Conservation (phyloP, 2,797 vertebrate genomes). For the Sciaenops ocellatus region DNA sequence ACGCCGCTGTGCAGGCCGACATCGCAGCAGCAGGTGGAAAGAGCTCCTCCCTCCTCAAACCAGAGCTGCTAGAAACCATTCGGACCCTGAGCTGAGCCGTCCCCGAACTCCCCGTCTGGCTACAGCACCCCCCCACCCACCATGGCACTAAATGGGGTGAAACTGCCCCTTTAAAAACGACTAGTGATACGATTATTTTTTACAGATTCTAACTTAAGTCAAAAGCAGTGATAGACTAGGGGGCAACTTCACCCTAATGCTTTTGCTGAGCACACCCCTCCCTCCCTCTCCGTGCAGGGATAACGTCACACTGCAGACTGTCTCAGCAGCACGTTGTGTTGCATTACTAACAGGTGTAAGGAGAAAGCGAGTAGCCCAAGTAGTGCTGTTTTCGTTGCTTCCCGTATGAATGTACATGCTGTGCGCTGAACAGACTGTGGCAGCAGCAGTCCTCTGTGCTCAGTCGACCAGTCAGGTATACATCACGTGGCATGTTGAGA, state of each 20-base stretch:
- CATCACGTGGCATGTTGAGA: conserved; percentile 38
- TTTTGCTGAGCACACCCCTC: conserved; percentile 37
- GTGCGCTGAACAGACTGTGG: conserved; percentile 28
- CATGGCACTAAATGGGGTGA: conserved; percentile 30
- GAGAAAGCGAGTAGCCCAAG: neutral
- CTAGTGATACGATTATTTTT: conserved; percentile 50
- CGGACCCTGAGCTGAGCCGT: conserved; percentile 86
- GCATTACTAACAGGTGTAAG: conserved; percentile 15
- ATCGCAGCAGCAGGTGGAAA: conserved; percentile 85
- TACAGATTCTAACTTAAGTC: conserved; percentile 47
- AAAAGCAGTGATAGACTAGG: conserved; percentile 32
- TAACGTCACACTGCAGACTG: conserved; percentile 17
- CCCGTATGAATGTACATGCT: conserved; percentile 44
- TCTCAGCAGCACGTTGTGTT: conserved; percentile 41
- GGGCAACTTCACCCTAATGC: conserved; percentile 27
- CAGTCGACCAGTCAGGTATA: conserved; percentile 14
- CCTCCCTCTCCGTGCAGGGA: conserved; percentile 22
- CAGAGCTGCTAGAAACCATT: conserved; percentile 84
- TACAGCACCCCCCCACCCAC: neutral
- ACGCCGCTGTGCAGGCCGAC: conserved; percentile 89
- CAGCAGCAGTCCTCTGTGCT: conserved; percentile 12
- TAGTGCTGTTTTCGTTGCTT: conserved; percentile 25
- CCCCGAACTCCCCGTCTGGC: conserved; percentile 32
- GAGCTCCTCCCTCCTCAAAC: conserved; percentile 81
- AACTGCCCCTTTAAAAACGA: conserved; percentile 28